Evolutionary conservation across 2,888 invertebrate genomes (phyloP).

Genomic region (Cataglyphis rosenhaueri): DNA sequence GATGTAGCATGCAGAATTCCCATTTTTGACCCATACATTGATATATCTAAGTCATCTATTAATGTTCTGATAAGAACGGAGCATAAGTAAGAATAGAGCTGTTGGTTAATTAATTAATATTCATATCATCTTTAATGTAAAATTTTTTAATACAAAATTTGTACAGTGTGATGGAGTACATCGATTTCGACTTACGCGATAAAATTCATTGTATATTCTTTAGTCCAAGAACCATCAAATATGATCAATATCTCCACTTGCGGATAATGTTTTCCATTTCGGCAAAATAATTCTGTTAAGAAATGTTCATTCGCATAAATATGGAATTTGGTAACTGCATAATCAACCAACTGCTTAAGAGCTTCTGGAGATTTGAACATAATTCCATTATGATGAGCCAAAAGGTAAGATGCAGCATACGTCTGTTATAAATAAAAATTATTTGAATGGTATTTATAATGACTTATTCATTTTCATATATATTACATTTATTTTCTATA

Average conservation of each 20-base stretch:
- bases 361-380: slow-evolving; percentile 76
- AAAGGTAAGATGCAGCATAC: slow-evolving; percentile 76
- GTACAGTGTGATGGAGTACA: not conserved
- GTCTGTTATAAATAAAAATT: slow-evolving; percentile 66
- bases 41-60: slow-evolving; percentile 87
- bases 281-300: slow-evolving; percentile 73
- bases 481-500: too few relatives aligned
- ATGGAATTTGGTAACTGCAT: slow-evolving; percentile 74
- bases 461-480: not conserved
- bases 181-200: slow-evolving; percentile 59
- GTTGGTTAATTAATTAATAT: not conserved
- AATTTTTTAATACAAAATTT: not conserved
- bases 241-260: slow-evolving; percentile 75
- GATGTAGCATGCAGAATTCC: slow-evolving; percentile 89
- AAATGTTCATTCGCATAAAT: slow-evolving; percentile 74
- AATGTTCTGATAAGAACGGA: slow-evolving; percentile 86
- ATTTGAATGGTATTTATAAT: not conserved
- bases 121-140: not conserved
- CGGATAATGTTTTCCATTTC: slow-evolving; percentile 55
- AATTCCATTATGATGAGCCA: slow-evolving; percentile 76
- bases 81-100: slow-evolving; percentile 15
- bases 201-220: slow-evolving; percentile 65
- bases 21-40: slow-evolving; percentile 87
- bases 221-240: slow-evolving; percentile 76
- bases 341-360: slow-evolving; percentile 71